A percentile compares a stretch with the other conserved stretches of the same genome.
phyloP scores from a whole-genome alignment of 2,888 invertebrate genomes.

The Amblyteles armatorius region DNA sequence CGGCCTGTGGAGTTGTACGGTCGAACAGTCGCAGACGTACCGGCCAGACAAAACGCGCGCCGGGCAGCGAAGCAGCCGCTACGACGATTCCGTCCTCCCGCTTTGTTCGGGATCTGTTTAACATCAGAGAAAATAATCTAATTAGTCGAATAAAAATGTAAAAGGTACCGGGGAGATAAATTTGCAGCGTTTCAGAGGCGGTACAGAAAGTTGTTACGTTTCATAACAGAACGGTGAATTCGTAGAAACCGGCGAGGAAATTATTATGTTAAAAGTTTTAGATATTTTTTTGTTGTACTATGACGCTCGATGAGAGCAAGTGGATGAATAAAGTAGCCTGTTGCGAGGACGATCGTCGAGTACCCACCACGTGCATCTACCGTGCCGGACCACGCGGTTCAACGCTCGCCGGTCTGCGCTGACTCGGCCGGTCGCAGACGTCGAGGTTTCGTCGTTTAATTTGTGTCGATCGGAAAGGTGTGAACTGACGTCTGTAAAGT shows the following conservation, averaged over 20 bases:
- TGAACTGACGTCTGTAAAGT: slow-evolving; percentile 10
- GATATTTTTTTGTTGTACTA: slow-evolving; percentile 7
- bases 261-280: neutral
- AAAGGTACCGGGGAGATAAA: neutral
- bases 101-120: neutral
- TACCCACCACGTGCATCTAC: slow-evolving; percentile 41
- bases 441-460: neutral
- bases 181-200: neutral
- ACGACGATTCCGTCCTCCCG: neutral
- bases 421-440: slow-evolving; percentile 8
- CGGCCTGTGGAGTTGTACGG: slow-evolving; percentile 79
- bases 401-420: slow-evolving; percentile 27
- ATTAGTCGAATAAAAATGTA: neutral
- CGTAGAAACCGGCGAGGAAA: neutral
- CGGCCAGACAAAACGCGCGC: slow-evolving; percentile 54
- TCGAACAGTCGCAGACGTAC: slow-evolving; percentile 70
- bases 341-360: slow-evolving; percentile 3
- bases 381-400: slow-evolving; percentile 46
- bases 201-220: neutral
- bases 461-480: slow-evolving; percentile 15
- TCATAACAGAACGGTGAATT: neutral
- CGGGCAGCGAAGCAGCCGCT: neutral
- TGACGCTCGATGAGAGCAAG: slow-evolving; percentile 5
- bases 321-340: slow-evolving; percentile 5
- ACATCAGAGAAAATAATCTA: neutral